Evolutionary conservation across 2,888 invertebrate species (phyloP).

Genomic region (Cancer borealis): DNA sequence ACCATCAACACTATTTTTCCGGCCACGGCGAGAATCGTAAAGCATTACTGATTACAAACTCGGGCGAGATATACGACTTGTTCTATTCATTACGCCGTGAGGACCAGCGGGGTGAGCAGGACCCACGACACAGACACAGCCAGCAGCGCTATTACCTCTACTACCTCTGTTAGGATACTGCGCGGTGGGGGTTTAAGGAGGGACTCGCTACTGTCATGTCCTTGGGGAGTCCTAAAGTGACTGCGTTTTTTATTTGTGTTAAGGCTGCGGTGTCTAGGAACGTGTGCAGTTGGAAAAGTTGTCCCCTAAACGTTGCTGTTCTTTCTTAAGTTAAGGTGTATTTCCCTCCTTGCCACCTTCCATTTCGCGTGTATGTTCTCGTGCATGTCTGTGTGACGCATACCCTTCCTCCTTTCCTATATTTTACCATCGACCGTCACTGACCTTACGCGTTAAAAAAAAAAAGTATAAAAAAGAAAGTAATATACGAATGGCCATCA

Average conservation of each 20-base stretch:
- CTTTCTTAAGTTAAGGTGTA: not conserved
- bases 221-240: not conserved
- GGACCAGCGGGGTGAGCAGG: not conserved
- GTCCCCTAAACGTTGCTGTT: not conserved
- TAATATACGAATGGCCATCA: not conserved
- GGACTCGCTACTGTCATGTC: too few species aligned
- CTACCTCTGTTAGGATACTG: not conserved
- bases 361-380: not conserved
- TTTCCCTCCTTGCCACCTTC: not conserved
- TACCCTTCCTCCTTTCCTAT: not conserved
- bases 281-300: not conserved
- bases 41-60: conserved; percentile 46
- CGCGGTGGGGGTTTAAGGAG: not conserved
- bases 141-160: not conserved
- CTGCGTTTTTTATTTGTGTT: not conserved
- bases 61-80: conserved; percentile 38
- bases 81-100: conserved; percentile 54
- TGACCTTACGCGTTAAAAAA: not conserved
- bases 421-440: not conserved
- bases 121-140: not conserved
- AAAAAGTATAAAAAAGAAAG: not conserved
- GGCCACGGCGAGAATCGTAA: conserved; percentile 42
- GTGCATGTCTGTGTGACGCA: not conserved
- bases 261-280: not conserved
- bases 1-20: conserved; percentile 51